Evolutionary conservation across 1,140 invertebrate genomes (phyloP).

Genomic region (Drosophila subobscura): DNA sequence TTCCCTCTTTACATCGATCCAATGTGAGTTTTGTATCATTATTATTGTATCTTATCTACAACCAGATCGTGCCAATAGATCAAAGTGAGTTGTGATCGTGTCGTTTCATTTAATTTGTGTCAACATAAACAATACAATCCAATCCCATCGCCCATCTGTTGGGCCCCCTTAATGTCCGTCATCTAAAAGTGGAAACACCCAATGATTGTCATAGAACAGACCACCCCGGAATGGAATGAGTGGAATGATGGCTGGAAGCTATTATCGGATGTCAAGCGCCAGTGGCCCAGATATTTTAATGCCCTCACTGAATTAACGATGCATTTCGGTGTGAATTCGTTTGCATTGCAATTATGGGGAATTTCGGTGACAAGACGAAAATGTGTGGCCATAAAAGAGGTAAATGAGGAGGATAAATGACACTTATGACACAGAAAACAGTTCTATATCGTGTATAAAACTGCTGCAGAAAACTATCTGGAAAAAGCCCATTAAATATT

Average conservation of each 20-base stretch:
- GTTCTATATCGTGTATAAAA: too few species aligned
- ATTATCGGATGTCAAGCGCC: constrained; percentile 63
- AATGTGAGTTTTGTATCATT: constrained; percentile 22
- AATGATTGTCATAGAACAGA: constrained; percentile 23
- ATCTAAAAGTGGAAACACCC: constrained; percentile 35
- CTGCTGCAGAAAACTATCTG: too few species aligned
- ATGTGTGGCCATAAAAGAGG: not conserved
- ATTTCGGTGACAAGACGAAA: constrained; percentile 1
- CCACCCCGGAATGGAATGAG: constrained; percentile 1
- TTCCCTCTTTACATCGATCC: not conserved
- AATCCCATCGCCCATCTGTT: constrained; percentile 4
- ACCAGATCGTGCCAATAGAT: constrained; percentile 42
- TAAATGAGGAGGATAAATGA: not conserved
- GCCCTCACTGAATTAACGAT: constrained; percentile 52
- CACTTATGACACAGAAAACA: constrained; percentile 1
- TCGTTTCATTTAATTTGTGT: constrained; percentile 26
- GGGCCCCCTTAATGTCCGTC: constrained; percentile 24
- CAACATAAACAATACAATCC: constrained; percentile 59
- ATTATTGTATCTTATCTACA: constrained; percentile 2
- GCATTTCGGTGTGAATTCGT: constrained; percentile 51
- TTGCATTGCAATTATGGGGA: constrained; percentile 20
- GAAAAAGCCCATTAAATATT: too few species aligned
- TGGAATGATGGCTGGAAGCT: constrained; percentile 5
- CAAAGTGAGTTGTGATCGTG: constrained; percentile 32
- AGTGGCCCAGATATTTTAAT: constrained; percentile 82